A percentile compares a stretch with the other conserved stretches of the same genome.
Evolutionary conservation across 2,113 vertebrate species (phyloP).

Genomic region (Lipophrys pholis): DNA sequence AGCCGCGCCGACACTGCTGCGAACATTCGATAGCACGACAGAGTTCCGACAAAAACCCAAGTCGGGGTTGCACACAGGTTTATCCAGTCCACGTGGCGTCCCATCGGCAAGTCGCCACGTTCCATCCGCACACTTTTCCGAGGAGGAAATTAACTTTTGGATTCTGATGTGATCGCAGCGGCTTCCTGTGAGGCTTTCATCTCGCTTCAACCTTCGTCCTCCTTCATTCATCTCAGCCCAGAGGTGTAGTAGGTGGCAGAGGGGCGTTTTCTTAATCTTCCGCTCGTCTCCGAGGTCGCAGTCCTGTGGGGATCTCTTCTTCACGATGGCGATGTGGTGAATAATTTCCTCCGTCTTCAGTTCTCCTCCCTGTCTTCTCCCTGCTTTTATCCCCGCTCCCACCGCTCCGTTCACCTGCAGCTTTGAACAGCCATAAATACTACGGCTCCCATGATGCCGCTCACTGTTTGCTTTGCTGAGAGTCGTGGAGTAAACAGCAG

Average conservation of each 20-base stretch:
- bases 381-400: conserved; percentile 12
- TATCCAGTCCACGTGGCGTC: neutral
- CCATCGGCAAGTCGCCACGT: conserved; percentile 42
- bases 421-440: conserved; percentile 13
- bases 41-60: conserved; percentile 32
- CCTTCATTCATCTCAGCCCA: conserved; percentile 42
- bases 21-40: conserved; percentile 23
- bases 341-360: conserved; percentile 10
- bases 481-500: conserved; percentile 40
- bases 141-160: conserved; percentile 46
- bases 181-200: conserved; percentile 46
- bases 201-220: conserved; percentile 51
- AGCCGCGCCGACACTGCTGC: conserved; percentile 44
- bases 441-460: conserved; percentile 37
- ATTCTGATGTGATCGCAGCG: conserved; percentile 21
- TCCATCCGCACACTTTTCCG: conserved; percentile 11
- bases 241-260: conserved; percentile 45
- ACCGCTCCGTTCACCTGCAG: conserved; percentile 40
- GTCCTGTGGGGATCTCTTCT: conserved; percentile 29
- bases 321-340: conserved; percentile 12
- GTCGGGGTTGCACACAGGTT: conserved; percentile 1
- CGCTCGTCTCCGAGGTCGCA: neutral
- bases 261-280: conserved; percentile 25
- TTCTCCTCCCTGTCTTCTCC: neutral
- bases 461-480: conserved; percentile 49